Base-by-base conservation (phyloP, 2,888 invertebrate genomes). In the Tetramorium bicarinatum region DNA sequence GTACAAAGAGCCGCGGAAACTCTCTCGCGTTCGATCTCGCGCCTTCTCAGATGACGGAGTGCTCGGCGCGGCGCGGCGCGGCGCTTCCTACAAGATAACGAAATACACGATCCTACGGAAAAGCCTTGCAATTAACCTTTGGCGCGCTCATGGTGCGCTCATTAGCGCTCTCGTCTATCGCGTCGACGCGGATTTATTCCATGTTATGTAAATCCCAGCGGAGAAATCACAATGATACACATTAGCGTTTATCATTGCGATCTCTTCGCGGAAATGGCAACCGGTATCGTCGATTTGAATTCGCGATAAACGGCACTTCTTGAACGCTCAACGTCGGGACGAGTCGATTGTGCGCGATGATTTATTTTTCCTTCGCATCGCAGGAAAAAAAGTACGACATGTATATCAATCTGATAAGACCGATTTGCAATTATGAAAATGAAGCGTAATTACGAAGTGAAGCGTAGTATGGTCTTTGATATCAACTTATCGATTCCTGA, bases 61-160 rank as follows among this genome's bases (percentile, higher is more conserved):
- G 67, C 29, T 2, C 47, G 44, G 29, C 52, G 56, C 67, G 41
- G 34, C 59, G 56, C 47, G 47, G 21, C 41, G 47, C 71, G 38
- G 38, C 71, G 59, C 13, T 80, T 69, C 59, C 71, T 38, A n/a
- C 59, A 8, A 79, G 79, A 80, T 71, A 49, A 80, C 59, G 49
- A 71, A 47, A 61, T 38, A 47, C 9, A 38, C 34, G 7, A 47
- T 59, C 69, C 15, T 38, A 25, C 34, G 47, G 34, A 38, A 69
- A 61, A 79, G 54, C 11, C 54, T 69, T 15, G 59, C 79, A 54
- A 80, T 80, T 80, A 80, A 71, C 47, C 79, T 71, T 59, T 69
- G 11, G 44, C 18, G 56, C 29, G 41, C 54, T 64, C 18, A 25
- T n/a, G 25, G 8, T 38, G 29, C 38, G 38, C 77, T 66, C 29